Base-by-base conservation (phyloP, 2,113 vertebrate species). In the Melierax canorus region DNA sequence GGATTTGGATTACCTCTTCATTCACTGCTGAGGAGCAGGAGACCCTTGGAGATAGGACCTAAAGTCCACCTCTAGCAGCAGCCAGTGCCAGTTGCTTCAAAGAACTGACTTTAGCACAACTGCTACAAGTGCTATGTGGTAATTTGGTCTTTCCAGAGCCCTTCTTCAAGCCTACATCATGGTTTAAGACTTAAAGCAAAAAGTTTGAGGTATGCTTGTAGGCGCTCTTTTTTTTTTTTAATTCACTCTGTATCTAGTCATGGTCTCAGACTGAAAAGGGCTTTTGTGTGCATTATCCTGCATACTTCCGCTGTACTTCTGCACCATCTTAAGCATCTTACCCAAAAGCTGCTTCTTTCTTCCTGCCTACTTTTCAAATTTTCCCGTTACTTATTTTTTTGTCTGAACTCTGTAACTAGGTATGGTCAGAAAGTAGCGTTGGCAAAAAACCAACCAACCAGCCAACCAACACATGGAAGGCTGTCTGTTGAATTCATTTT, bases 381-480 rank as follows among this genome's bases (percentile, higher is more conserved):
- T 67, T 48, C 13, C 17, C 11, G 3, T 41, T 62, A 2, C 19
- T 43, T n/a, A 5, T 21, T 32, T 59, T 53, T 66, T 13, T 21
- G 3, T 29, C n/a, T 2, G 4, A 80, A 55, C 15, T 41, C 39
- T 13, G 6, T 60, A 32, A 75, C 12, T 43, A 32, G 39, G 6
- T 30, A n/a, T 2, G 15, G 27, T 56, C 17, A 55, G 50, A 86
- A 55, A 75, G 15, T 26, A 23, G 23, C 4, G 2, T 30, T 21
- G 13, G 9, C 30, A 60, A 53, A 74, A 66, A 59, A 1, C 3
- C 18, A 59, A 29, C 16, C n/a, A n/a, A 6, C 29, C 21, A 72
- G n/a, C n/a, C n/a, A n/a, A 18, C 9, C 4, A 22, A 60, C 10
- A 6, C 0, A 2, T 19, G 16, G 32, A n/a, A 29, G 12, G 30